Base-by-base conservation (phyloP, 1,140 invertebrate genomes). In the Caenorhabditis remanei region DNA sequence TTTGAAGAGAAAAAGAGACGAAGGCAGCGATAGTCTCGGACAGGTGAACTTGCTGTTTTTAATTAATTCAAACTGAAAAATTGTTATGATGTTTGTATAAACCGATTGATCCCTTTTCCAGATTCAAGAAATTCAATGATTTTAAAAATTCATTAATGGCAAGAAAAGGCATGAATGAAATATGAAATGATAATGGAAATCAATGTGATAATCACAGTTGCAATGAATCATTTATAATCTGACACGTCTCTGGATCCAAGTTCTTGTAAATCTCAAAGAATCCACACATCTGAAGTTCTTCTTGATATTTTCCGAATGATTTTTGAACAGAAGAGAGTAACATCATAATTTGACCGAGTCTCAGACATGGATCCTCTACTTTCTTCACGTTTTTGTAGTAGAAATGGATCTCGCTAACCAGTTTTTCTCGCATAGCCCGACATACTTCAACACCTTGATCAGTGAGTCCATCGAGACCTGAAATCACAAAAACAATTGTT, bases 371-470 rank as follows among this genome's bases (percentile, higher is more conserved):
- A 79, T 79, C 71, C 21, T 79, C 71, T 4, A 79, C 19, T 79
- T 79, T 79, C 46, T 79, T 79, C 71, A 79, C 71, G 41, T 79
- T 79, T 53, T 79, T 79, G 71, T 79, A 79, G 46, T 79, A 79
- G 21, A 24, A 79, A 79, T 79, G 71, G 24, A 79, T 79, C 40
- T 79, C 71, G 13, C 71, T 46, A 14, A 79, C 71, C 13, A 79
- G 40, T 32, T 79, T 79, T 50, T 79, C 71, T 8, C 71, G 1
- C 71, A 79, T 79, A 13, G 19, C n/a, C n/a, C 40, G 71, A 41
- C 71, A 79, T 13, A 79, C 21, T 79, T 48, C 71, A 4, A 79
- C 46, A 19, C 71, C 40, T 50, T 79, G 71, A 50, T 79, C 71
- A 9, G 13, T 50, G 11, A 79, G n/a, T 24, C 71, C 71, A 50